A percentile compares a stretch with the other conserved stretches of the same genome.
Evolutionary conservation across 53 echinoderm and acorn worm species (phyloP).

Genomic region (Crossaster papposus): DNA sequence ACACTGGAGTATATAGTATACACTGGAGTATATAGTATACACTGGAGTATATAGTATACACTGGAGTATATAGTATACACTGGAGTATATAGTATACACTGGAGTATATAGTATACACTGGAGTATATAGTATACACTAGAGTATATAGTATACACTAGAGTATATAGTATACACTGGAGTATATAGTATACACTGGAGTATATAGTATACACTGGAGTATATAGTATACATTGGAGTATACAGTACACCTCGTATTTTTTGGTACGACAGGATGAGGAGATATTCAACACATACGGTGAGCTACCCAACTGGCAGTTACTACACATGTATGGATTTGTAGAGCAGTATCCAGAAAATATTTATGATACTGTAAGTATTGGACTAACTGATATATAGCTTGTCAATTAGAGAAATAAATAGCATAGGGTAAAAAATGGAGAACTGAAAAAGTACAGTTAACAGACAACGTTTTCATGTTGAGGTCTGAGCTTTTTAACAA

Average conservation of each 20-base stretch:
- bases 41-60: neutral
- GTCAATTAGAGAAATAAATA: no score
- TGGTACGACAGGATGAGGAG: constrained; percentile 74
- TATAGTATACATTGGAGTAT: no score
- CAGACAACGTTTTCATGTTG: no score
- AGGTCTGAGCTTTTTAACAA: no score
- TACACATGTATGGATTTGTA: constrained; percentile 99
- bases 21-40: neutral
- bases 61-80: no score
- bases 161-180: neutral
- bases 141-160: neutral
- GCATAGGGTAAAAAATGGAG: no score
- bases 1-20: no score
- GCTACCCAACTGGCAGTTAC: constrained; percentile 86
- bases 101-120: neutral
- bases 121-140: no score
- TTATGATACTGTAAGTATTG: constrained; percentile 79
- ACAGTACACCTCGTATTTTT: constrained; percentile 3
- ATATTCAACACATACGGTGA: constrained; percentile 97
- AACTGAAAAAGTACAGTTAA: no score
- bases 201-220: no score
- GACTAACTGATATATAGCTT: neutral
- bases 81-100: neutral
- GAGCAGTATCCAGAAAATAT: constrained; percentile 85
- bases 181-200: no score